Conservation (phyloP, 2,113 vertebrate species). For the Alouatta palliata region DNA sequence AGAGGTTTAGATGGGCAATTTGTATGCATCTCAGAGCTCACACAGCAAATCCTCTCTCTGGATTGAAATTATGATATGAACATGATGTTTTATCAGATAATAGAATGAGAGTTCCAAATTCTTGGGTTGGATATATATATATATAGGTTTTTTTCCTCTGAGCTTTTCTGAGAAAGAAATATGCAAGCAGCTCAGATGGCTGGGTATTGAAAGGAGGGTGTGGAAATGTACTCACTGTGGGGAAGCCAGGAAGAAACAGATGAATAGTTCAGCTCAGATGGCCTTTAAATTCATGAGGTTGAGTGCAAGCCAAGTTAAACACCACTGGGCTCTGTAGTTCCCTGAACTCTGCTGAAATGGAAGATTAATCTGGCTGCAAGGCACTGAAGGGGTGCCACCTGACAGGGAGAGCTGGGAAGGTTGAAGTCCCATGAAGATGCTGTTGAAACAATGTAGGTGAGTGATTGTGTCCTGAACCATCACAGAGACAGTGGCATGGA, state of each 20-base stretch:
- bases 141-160: not conserved
- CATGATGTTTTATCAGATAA: conserved; percentile 76
- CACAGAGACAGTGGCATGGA: not conserved
- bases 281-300: not conserved
- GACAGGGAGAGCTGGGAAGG: not conserved
- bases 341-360: not conserved
- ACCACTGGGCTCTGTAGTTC: not conserved
- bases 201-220: not conserved
- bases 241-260: not conserved
- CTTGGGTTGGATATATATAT: not conserved
- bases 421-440: rapidly evolving
- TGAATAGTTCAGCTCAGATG: not conserved
- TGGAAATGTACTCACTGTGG: not conserved
- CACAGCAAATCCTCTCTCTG: conserved; percentile 65
- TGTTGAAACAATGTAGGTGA: not conserved
- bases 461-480: too few species aligned
- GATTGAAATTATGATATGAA: conserved; percentile 77
- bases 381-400: not conserved
- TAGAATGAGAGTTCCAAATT: conserved; percentile 66
- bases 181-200: not conserved
- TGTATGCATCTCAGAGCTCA: conserved; percentile 68
- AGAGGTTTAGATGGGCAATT: conserved; percentile 78
- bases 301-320: not conserved
- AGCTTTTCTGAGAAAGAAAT: conserved; percentile 55
- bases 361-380: not conserved